Evolutionary conservation across 2,113 vertebrate species (phyloP).

Genomic region (Hemibagrus wyckioides): DNA sequence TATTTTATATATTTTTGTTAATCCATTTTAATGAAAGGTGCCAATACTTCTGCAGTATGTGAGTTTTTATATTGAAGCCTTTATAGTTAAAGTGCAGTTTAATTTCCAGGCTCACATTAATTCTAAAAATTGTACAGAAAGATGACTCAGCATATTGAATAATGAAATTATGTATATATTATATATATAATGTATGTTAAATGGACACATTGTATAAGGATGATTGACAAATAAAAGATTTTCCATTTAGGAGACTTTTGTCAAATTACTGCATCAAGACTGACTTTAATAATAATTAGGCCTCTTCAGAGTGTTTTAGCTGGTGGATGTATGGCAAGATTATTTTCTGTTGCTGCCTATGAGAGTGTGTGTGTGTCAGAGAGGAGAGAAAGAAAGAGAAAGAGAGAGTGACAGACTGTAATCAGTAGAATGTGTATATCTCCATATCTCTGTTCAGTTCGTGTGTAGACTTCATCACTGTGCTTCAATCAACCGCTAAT

Average conservation of each 20-base stretch:
- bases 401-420: neutral
- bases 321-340: neutral
- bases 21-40: neutral
- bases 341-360: slow-evolving; percentile 13
- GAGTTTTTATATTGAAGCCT: neutral
- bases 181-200: neutral
- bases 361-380: slow-evolving; percentile 6
- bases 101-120: neutral
- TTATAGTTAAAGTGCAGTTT: neutral
- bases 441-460: slow-evolving; percentile 12
- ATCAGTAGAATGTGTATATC: slow-evolving; percentile 29
- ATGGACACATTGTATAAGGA: neutral
- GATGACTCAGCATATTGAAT: neutral
- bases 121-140: neutral
- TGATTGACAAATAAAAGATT: neutral
- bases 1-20: neutral
- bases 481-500: slow-evolving; percentile 43
- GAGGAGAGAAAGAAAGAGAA: neutral
- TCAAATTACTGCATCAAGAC: neutral
- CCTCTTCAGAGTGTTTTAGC: neutral
- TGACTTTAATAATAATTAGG: neutral
- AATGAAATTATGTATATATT: neutral
- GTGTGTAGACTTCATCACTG: slow-evolving; percentile 30
- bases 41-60: neutral
- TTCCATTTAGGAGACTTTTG: neutral